Base-by-base conservation (phyloP, 2,113 vertebrate genomes). In the Siphamia tubifer region DNA sequence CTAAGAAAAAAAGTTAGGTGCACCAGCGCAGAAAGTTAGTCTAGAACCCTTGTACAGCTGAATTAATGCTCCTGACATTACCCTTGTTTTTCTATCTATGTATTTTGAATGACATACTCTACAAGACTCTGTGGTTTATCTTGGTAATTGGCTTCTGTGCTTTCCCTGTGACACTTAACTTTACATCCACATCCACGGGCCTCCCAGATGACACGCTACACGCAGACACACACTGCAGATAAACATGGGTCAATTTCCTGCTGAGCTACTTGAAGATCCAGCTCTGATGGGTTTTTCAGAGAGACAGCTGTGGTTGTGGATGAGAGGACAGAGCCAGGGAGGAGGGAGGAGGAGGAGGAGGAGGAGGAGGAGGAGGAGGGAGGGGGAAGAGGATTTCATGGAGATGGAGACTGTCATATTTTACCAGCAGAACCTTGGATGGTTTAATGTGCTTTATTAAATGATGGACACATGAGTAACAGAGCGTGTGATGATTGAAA, bases 381-480 rank as follows among this genome's bases (percentile, higher is more conserved):
- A 28, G 16, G 25, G 1, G 9, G n/a, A 17, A 32, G 40, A 49
- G 35, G 5, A 19, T 27, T 28, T 25, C 6, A 40, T 17, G 4
- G 25, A 61, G 16, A 35, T 21, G 25, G 24, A 32, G 39, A 49
- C 17, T 30, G 42, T 66, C 15, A 45, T 23, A 68, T 54, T 73
- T 34, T 61, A 61, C 45, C 39, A 38, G 34, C 15, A 34, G 25
- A 44, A 45, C 17, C 63, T 20, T 20, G 40, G 51, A 36, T 43
- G 39, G 21, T 62, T 80, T 60, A 74, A 76, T 60, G 49, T 49
- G 39, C 31, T 12, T 21, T 30, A 31, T 47, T 48, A 64, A 66
- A 77, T 81, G 80, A 82, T 71, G 58, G 81, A 68, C 78, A 74
- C 45, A 2, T 32, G 43, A 49, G 51, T 49, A 72, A 80, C 43